Conservation (phyloP, 2,888 invertebrate species). For the Xanthia togata region DNA sequence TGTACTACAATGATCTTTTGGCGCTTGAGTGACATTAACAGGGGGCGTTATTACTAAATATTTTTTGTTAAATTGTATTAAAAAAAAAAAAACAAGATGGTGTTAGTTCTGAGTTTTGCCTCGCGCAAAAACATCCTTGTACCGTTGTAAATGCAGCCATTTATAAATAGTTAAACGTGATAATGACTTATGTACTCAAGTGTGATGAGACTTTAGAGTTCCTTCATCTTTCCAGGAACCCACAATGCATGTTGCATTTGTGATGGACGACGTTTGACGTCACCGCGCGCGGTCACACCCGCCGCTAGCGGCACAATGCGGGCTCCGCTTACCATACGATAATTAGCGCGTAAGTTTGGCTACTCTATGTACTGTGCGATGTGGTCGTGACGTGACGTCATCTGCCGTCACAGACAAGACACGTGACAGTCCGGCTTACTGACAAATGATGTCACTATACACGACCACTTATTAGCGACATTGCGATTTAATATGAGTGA, state of each 20-base stretch:
- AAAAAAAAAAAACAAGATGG: too few relatives aligned
- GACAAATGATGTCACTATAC: slow-evolving; percentile 29
- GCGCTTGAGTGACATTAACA: too few relatives aligned
- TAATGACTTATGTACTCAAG: background rate
- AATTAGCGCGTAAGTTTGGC: slow-evolving; percentile 72
- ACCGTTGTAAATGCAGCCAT: background rate
- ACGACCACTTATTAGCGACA: slow-evolving; percentile 25
- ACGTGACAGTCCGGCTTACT: background rate
- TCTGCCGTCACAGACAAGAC: background rate
- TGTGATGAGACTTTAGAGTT: background rate
- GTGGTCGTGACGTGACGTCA: slow-evolving; percentile 38
- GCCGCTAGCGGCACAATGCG: slow-evolving; percentile 35
- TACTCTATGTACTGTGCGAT: slow-evolving; percentile 62
- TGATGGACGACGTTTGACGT: slow-evolving; percentile 89
- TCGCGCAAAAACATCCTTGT: too few relatives aligned
- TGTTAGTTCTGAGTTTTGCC: too few relatives aligned
- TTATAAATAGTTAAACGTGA: background rate
- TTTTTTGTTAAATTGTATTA: too few relatives aligned
- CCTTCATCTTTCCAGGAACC: slow-evolving; percentile 76
- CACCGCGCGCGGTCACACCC: slow-evolving; percentile 70
- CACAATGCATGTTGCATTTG: slow-evolving; percentile 89
- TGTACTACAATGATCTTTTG: too few relatives aligned
- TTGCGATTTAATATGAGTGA: slow-evolving; percentile 31
- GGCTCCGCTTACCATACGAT: slow-evolving; percentile 59
- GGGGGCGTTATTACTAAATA: too few relatives aligned